phyloP scores from a whole-genome alignment of 2,797 vertebrate genomes.

The Craterocephalus amniculus region DNA sequence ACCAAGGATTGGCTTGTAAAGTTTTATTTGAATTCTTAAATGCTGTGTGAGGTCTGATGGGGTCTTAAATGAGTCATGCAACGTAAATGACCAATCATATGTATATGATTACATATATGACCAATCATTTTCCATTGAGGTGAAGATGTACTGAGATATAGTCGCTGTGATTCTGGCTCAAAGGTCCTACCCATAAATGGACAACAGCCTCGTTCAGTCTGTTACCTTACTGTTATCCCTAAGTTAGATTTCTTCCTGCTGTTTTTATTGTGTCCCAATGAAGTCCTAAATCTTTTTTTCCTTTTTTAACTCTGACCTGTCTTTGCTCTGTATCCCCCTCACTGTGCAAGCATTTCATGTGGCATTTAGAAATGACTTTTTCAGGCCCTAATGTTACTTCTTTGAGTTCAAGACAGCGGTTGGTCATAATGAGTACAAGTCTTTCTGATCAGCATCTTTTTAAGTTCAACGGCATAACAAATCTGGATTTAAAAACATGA shows the following conservation, averaged over 20 bases:
- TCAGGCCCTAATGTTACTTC: slow-evolving; percentile 78
- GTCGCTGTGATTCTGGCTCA: slow-evolving; percentile 25
- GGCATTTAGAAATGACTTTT: slow-evolving; percentile 83
- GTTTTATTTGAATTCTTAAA: slow-evolving; percentile 51
- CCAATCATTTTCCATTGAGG: slow-evolving; percentile 20
- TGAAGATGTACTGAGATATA: slow-evolving; percentile 40
- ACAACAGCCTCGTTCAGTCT: slow-evolving; percentile 21
- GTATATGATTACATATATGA: slow-evolving; percentile 7
- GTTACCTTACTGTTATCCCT: slow-evolving; percentile 24
- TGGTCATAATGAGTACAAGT: background rate
- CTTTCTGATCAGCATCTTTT: background rate
- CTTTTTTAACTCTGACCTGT: background rate
- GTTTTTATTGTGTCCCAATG: slow-evolving; percentile 22
- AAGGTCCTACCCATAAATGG: slow-evolving; percentile 13
- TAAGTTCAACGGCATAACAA: background rate
- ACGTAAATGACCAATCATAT: slow-evolving; percentile 18
- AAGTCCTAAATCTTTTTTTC: slow-evolving; percentile 19
- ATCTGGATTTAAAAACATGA: background rate
- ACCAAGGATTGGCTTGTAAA: slow-evolving; percentile 27
- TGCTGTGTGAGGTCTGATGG: slow-evolving; percentile 42
- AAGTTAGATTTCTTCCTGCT: slow-evolving; percentile 26
- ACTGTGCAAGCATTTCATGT: slow-evolving; percentile 82
- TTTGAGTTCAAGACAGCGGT: background rate
- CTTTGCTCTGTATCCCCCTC: slow-evolving; percentile 54
- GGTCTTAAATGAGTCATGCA: slow-evolving; percentile 11